Evolutionary conservation across 2,888 invertebrate genomes (phyloP).

Genomic region (Apamea anceps): DNA sequence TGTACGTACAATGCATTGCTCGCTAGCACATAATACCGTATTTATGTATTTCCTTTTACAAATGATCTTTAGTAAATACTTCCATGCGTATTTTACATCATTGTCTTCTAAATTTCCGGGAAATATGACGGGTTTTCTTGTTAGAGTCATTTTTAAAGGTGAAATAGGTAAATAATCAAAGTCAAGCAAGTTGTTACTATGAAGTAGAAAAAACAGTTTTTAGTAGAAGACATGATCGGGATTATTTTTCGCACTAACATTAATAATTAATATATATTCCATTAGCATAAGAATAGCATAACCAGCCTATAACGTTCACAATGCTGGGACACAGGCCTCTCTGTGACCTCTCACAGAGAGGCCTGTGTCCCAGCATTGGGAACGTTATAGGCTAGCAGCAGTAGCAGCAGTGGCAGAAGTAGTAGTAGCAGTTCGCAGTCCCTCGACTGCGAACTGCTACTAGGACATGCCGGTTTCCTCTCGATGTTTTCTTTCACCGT

Average conservation of each 20-base stretch:
- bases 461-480: too few species aligned
- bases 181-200: background rate
- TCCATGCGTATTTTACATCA: background rate
- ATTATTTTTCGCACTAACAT: too few species aligned
- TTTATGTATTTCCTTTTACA: conserved; percentile 38
- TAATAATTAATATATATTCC: background rate
- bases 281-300: background rate
- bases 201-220: too few species aligned
- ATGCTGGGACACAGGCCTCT: background rate
- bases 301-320: background rate
- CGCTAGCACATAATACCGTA: conserved; percentile 13
- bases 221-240: background rate
- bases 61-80: conserved; percentile 42
- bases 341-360: background rate
- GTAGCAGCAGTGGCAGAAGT: too few species aligned
- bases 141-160: background rate
- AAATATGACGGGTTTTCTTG: background rate
- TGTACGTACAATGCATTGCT: conserved; percentile 46
- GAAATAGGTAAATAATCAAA: background rate
- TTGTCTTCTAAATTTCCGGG: background rate
- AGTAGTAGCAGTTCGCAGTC: too few species aligned
- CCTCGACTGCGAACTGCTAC: too few species aligned
- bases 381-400: too few species aligned
- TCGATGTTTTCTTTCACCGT: too few species aligned
- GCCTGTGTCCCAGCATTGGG: too few species aligned